Evolutionary conservation across 2,113 vertebrate species (phyloP).

Genomic region (Haliaeetus leucogaster): DNA sequence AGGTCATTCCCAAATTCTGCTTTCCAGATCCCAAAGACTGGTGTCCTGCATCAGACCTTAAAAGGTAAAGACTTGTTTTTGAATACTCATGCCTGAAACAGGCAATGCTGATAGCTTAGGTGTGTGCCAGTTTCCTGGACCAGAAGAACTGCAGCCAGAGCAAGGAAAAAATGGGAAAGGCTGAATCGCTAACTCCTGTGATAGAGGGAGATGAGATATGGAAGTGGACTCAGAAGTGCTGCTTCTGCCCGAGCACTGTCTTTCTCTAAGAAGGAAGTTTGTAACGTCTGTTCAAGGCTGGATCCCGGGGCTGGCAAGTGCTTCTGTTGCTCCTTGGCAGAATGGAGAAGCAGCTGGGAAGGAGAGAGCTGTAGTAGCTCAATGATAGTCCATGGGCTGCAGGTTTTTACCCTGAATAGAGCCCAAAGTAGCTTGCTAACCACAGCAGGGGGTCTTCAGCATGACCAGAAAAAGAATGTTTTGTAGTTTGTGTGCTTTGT

Average conservation of each 20-base stretch:
- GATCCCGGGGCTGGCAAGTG: neutral
- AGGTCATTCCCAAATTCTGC: constrained; percentile 95
- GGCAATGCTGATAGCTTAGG: neutral
- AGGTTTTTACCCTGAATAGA: neutral
- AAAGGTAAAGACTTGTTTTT: constrained; percentile 76
- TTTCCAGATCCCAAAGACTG: constrained; percentile 93
- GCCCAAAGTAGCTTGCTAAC: neutral
- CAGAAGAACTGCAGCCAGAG: neutral
- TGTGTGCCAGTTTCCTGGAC: neutral
- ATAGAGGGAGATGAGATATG: neutral
- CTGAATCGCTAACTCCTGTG: neutral
- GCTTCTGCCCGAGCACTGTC: neutral
- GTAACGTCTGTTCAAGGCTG: neutral
- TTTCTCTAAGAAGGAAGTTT: neutral
- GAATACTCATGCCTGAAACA: neutral
- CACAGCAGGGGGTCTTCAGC: neutral
- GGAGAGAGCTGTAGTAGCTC: neutral
- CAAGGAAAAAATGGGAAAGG: neutral
- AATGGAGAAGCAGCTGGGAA: neutral
- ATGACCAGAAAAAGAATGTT: neutral
- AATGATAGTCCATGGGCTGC: neutral
- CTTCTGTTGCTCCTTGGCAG: neutral
- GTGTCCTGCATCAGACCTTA: constrained; percentile 83
- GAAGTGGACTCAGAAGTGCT: neutral
- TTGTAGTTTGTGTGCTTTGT: neutral